Conservation (phyloP, 2,888 invertebrate species). For the Drosophila atripex region DNA sequence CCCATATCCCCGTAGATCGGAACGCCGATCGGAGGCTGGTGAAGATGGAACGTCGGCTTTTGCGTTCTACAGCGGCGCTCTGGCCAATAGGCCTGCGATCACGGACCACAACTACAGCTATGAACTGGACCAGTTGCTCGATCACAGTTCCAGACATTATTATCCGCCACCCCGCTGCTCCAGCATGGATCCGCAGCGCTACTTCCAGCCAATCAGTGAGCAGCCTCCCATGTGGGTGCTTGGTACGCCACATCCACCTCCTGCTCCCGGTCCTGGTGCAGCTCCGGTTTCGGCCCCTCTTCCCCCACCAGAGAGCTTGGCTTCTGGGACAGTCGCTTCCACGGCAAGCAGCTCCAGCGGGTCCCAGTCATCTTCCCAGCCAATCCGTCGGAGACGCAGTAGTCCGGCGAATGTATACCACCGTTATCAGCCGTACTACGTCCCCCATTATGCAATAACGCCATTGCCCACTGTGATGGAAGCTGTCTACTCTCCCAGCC, state of each 20-base stretch:
- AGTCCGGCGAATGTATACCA: conserved; percentile 63
- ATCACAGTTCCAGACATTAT: conserved; percentile 25
- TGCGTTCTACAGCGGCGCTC: conserved; percentile 66
- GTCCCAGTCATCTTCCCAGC: conserved; percentile 14
- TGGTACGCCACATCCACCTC: conserved; percentile 11
- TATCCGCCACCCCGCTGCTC: conserved; percentile 59
- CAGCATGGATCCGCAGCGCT: conserved; percentile 65
- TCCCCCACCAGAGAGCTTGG: conserved; percentile 35
- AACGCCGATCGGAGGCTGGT: conserved; percentile 28
- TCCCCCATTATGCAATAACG: conserved; percentile 69
- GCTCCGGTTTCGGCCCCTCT: neutral
- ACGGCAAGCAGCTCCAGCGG: conserved; percentile 19
- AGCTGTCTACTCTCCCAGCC: conserved; percentile 37
- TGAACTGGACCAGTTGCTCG: conserved; percentile 53
- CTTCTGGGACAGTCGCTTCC: conserved; percentile 9
- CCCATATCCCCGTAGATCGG: conserved; percentile 15
- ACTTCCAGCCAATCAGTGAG: conserved; percentile 67
- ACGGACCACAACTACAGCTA: conserved; percentile 68
- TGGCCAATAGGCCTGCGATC: conserved; percentile 65
- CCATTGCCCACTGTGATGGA: conserved; percentile 51
- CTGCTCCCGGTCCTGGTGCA: neutral
- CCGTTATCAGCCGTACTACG: conserved; percentile 67
- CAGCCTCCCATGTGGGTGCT: conserved; percentile 66
- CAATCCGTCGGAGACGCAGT: conserved; percentile 38
- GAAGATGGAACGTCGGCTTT: conserved; percentile 61